Base-by-base conservation (phyloP, 2,797 vertebrate species). In the Allobates femoralis region DNA sequence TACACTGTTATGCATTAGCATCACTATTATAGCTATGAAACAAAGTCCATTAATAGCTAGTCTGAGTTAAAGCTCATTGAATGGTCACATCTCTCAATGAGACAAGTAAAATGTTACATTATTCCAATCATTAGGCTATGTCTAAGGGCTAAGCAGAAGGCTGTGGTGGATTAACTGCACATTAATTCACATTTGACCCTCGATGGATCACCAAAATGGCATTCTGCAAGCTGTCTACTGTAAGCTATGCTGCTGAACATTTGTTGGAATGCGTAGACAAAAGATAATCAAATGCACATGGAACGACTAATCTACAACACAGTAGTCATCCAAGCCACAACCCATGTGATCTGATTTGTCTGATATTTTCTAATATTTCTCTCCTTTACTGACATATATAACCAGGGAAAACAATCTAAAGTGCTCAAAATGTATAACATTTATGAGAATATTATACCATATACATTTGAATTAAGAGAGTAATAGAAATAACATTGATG, bases 101-200 rank as follows among this genome's bases (percentile, higher is more conserved):
- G 73, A 83, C 85, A 58, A 83, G 53, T 69, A 75, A 86, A 86
- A 76, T 83, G 73, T 41, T 77, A 69, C 58, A 58, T 86, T 83
- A 82, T 69, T 53, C 62, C 71, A 82, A 69, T 83, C 55, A 86
- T 86, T 75, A 76, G 79, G 46, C 79, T 82, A 69, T 71, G 80
- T 87, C 80, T 87, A 83, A 69, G 46, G 80, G 28, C 78, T 75
- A 71, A 62, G 46, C 78, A 83, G n/a, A 79, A 71, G 23, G 80
- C 51, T 50, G 51, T 46, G 5, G 73, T 56, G 69, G 58, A 82
- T 83, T 83, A 78, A 46, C 78, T 46, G 11, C 50, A 50, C 74
- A 82, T 86, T 85, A 77, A 78, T 78, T 58, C 34, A 62, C 46
- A 18, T 82, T 55, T 87, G 53, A 67, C 73, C 71, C 85, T 51